Evolutionary conservation across 92 coral and sea anemone genomes (phyloP).

Genomic region (Parazoanthus atlanticus): DNA sequence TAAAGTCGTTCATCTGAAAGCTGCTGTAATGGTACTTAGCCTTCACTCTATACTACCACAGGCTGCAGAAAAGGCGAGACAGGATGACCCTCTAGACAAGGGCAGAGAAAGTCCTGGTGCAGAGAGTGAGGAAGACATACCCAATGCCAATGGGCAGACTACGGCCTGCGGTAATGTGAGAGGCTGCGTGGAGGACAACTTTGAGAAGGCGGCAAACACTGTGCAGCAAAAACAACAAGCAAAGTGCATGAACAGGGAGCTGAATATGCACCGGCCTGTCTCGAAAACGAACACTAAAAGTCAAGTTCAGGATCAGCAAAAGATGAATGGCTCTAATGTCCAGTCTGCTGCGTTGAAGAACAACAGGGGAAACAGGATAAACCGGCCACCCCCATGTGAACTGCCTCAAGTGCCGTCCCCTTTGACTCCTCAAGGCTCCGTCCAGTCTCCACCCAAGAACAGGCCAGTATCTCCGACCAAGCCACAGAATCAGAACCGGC

Average conservation of each 20-base stretch:
- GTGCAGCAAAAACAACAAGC: neutral
- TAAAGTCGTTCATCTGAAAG: no score
- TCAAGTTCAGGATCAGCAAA: constrained; percentile 20
- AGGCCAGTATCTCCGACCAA: neutral
- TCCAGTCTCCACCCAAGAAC: constrained; percentile 17
- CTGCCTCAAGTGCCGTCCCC: neutral
- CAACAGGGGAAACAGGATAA: constrained; percentile 21
- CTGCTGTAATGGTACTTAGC: no score
- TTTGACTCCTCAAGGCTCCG: neutral
- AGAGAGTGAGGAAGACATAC: constrained; percentile 33
- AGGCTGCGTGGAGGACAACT: neutral
- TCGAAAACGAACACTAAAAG: neutral
- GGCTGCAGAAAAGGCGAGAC: constrained; percentile 43
- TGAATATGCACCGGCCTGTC: neutral
- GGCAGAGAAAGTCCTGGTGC: constrained; percentile 30
- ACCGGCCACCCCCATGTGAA: neutral
- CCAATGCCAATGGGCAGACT: neutral
- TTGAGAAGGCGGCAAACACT: neutral
- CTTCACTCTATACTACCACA: neutral
- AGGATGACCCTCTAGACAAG: constrained; percentile 24
- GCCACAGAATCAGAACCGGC: constrained; percentile 28
- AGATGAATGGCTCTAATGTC: neutral
- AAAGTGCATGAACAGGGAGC: neutral
- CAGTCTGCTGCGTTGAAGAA: constrained; percentile 1
- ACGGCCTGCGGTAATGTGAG: neutral